phyloP scores from a whole-genome alignment of 1,140 invertebrate genomes.

The Drosophila pruinosa region DNA sequence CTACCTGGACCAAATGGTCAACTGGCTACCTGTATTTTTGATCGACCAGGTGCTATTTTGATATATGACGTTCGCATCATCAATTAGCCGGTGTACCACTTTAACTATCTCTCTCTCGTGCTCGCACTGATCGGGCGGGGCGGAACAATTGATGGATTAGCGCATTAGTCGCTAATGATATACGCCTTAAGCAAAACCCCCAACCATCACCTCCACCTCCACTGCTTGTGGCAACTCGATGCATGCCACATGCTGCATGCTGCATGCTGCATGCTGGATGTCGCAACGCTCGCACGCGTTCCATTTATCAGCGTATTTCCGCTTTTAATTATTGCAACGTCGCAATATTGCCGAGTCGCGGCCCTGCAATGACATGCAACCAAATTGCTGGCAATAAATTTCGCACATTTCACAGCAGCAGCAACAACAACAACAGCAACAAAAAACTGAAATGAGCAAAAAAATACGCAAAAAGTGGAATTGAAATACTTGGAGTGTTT shows the following conservation, averaged over 20 bases:
- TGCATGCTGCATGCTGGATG: slow-evolving; percentile 17
- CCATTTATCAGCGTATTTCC: slow-evolving; percentile 66
- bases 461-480: slow-evolving; percentile 6
- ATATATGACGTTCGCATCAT: slow-evolving; percentile 61
- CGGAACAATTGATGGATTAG: slow-evolving; percentile 54
- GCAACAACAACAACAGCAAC: not conserved
- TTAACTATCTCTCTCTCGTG: not conserved
- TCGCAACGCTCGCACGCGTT: slow-evolving; percentile 10
- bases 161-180: slow-evolving; percentile 50
- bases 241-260: not conserved
- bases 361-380: slow-evolving; percentile 72
- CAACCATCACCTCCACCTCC: not conserved
- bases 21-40: slow-evolving; percentile 72
- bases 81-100: slow-evolving; percentile 49
- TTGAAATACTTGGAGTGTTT: slow-evolving; percentile 27
- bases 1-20: slow-evolving; percentile 1
- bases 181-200: not conserved
- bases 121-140: slow-evolving; percentile 15
- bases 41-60: slow-evolving; percentile 76
- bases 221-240: not conserved
- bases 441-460: not conserved
- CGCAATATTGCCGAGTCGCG: slow-evolving; percentile 35
- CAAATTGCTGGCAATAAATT: slow-evolving; percentile 79
- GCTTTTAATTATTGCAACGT: slow-evolving; percentile 79
- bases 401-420: slow-evolving; percentile 61